Conservation (phyloP, 2,888 invertebrate genomes). For the Phragmatobia fuliginosa region DNA sequence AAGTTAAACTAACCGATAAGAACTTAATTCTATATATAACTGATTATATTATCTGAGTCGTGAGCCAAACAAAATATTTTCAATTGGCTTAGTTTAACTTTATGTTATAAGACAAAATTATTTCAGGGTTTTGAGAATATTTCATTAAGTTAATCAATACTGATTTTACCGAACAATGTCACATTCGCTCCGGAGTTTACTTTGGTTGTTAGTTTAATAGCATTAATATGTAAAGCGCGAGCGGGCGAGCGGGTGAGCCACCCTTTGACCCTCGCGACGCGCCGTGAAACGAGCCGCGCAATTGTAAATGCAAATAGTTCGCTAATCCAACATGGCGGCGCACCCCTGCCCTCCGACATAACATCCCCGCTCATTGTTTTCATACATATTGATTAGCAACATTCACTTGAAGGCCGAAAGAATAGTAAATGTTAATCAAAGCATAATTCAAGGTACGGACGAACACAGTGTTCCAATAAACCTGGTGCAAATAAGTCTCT, state of each 20-base stretch:
- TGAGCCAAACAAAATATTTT: not conserved
- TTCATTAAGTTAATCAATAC: not conserved
- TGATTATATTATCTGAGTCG: not conserved
- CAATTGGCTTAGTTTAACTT: not conserved
- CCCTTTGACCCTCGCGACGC: constrained; percentile 42
- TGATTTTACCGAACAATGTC: not conserved
- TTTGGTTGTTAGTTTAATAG: constrained; percentile 4
- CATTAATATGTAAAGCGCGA: constrained; percentile 19
- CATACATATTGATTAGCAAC: constrained; percentile 23
- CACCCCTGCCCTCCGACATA: constrained; percentile 31
- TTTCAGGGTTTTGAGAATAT: not conserved
- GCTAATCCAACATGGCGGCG: constrained; percentile 70
- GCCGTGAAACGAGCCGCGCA: constrained; percentile 29
- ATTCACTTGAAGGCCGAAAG: not conserved
- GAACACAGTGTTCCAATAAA: not conserved
- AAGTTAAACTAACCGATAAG: not conserved
- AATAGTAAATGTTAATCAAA: not conserved
- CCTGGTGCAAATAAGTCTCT: not conserved
- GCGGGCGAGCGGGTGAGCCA: not conserved
- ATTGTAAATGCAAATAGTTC: constrained; percentile 77
- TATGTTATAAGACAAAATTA: not conserved
- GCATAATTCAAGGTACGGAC: not conserved
- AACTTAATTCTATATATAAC: not conserved
- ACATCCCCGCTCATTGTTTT: constrained; percentile 10
- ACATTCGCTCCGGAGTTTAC: constrained; percentile 7